phyloP scores from a whole-genome alignment of 2,113 vertebrate genomes.

The human (Homo sapiens) region DNA sequence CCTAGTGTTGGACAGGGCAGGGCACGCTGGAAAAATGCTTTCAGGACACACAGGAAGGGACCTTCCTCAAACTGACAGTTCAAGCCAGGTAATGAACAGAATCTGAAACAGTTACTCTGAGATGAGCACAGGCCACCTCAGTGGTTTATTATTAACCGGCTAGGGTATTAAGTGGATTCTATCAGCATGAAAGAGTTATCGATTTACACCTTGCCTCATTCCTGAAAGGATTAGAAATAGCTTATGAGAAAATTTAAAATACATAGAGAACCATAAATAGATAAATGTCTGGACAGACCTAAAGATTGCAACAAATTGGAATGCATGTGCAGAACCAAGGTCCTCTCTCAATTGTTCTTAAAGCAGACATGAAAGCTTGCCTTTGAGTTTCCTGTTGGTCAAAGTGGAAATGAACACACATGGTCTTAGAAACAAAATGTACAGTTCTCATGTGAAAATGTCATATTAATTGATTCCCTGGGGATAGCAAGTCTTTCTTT shows the following conservation, averaged over 20 bases:
- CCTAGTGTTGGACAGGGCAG: neutral
- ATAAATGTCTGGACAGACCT: conserved; percentile 12
- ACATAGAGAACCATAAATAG: neutral
- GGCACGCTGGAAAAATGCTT: neutral
- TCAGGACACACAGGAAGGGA: neutral
- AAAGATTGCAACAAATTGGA: neutral
- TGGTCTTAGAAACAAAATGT: neutral
- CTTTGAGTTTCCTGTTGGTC: conserved; percentile 10
- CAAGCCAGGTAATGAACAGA: neutral
- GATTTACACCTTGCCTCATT: neutral
- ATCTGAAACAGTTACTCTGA: neutral
- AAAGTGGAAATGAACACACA: neutral
- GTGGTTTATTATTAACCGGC: neutral
- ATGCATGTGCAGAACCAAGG: neutral
- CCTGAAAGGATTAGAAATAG: neutral
- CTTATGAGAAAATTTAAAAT: conserved; percentile 29
- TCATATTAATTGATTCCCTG: neutral
- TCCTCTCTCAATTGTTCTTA: neutral
- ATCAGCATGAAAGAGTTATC: neutral
- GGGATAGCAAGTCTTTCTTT: neutral
- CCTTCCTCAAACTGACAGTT: neutral
- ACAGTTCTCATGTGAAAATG: neutral
- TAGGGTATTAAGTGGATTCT: neutral
- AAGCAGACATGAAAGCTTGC: neutral
- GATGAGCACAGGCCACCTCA: neutral